These are phyloP conservation scores for Epinephelus cyanopodus DNA, from an alignment of 2,113 vertebrate species.

Conservation along the genomic window DNA sequence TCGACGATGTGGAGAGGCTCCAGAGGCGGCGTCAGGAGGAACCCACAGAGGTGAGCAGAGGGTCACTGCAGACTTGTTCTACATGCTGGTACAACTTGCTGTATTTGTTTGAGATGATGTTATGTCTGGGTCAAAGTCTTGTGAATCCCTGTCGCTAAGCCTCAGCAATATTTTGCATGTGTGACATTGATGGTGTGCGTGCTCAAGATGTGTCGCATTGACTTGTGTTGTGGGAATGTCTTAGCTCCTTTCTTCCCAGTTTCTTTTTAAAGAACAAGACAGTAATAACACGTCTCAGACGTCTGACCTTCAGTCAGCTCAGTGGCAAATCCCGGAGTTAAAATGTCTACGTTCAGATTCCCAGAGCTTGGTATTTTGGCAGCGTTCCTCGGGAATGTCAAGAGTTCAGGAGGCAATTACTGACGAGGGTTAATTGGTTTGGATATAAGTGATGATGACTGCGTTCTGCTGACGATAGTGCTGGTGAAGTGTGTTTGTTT, in stretches of 20 bases:
- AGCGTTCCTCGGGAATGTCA: constrained; percentile 67
- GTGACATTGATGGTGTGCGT: constrained; percentile 42
- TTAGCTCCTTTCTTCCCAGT: constrained; percentile 64
- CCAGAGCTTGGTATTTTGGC: constrained; percentile 64
- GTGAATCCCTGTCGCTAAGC: constrained; percentile 56
- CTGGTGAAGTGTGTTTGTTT: neutral
- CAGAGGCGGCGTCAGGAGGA: constrained; percentile 92
- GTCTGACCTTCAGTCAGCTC: constrained; percentile 78
- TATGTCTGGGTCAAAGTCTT: constrained; percentile 45
- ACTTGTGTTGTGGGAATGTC: constrained; percentile 71
- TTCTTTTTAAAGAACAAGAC: constrained; percentile 76
- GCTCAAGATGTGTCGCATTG: constrained; percentile 51
- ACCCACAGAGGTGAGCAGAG: constrained; percentile 87
- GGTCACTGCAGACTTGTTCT: constrained; percentile 41
- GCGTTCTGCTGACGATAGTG: constrained; percentile 35
- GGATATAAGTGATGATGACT: constrained; percentile 64
- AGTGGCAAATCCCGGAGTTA: constrained; percentile 69
- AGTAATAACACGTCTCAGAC: constrained; percentile 70
- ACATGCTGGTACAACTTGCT: constrained; percentile 34
- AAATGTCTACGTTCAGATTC: constrained; percentile 66
- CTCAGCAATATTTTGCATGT: constrained; percentile 61
- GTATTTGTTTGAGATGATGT: constrained; percentile 52
- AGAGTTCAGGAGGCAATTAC: constrained; percentile 75
- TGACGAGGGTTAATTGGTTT: constrained; percentile 76
- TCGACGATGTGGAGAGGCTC: constrained; percentile 95